Conservation (phyloP, 2,113 vertebrate species). For the Sturnira hondurensis region DNA sequence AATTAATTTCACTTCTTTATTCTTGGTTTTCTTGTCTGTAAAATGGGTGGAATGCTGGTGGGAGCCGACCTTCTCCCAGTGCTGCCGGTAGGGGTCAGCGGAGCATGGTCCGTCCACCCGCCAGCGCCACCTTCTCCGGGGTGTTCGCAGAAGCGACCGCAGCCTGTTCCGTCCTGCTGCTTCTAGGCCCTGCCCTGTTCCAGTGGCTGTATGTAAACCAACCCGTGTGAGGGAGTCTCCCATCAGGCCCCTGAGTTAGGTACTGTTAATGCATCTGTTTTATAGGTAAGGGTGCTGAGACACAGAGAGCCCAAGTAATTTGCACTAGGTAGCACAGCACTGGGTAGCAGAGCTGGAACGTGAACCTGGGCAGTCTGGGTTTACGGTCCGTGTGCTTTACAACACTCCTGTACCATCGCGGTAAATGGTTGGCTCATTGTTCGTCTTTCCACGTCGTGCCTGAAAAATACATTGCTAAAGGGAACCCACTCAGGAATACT, state of each 20-base stretch:
- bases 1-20: background rate
- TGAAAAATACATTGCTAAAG: background rate
- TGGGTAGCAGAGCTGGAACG: background rate
- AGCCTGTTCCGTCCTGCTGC: background rate
- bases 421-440: background rate
- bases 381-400: background rate
- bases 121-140: accelerated
- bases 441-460: background rate
- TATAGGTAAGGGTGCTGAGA: background rate
- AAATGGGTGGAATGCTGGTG: background rate
- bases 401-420: accelerated
- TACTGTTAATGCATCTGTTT: background rate
- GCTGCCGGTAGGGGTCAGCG: background rate
- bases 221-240: background rate
- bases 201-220: no score
- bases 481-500: background rate
- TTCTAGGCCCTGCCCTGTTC: background rate
- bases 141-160: accelerated
- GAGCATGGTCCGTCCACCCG: accelerated
- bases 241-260: background rate
- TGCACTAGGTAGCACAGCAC: background rate
- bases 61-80: background rate
- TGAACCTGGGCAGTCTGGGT: background rate
- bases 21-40: background rate
- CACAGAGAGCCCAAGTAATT: background rate